A percentile compares a stretch with the other conserved stretches of the same genome.
phyloP scores from a whole-genome alignment of 2,113 vertebrate species.

The Delphinus delphis region DNA sequence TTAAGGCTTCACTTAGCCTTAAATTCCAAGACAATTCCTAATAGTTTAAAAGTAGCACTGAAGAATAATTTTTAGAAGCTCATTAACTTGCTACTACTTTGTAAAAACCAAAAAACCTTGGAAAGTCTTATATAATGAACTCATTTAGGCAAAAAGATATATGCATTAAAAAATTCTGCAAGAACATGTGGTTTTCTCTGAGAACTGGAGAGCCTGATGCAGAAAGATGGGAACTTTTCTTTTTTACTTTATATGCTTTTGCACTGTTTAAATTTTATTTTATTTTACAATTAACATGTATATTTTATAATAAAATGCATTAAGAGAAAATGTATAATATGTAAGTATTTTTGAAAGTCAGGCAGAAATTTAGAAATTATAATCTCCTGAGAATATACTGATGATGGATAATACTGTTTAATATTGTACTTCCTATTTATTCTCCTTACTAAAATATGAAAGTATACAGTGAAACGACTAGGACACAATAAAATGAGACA shows the following conservation, averaged over 20 bases:
- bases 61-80: not conserved
- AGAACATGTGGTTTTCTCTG: not conserved
- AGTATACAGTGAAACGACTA: not conserved
- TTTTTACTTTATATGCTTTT: not conserved
- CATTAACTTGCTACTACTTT: slow-evolving; percentile 25
- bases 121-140: slow-evolving; percentile 25
- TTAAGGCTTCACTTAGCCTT: not conserved
- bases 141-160: not conserved
- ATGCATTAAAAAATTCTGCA: not conserved
- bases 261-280: not conserved
- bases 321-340: slow-evolving; percentile 2
- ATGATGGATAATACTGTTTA: not conserved
- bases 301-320: slow-evolving; percentile 29
- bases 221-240: not conserved
- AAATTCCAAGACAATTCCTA: slow-evolving; percentile 35
- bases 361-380: slow-evolving; percentile 21
- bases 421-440: not conserved
- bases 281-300: not conserved
- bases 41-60: not conserved
- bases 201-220: not conserved
- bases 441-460: slow-evolving; percentile 30
- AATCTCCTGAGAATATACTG: not conserved
- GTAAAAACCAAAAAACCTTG: not conserved
- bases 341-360: slow-evolving; percentile 19
- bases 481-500: not conserved